Evolutionary conservation across 2,888 invertebrate genomes (phyloP), one percentile per base, ranked within the genome.

Genomic region (Nomada ferruginata): DNA sequence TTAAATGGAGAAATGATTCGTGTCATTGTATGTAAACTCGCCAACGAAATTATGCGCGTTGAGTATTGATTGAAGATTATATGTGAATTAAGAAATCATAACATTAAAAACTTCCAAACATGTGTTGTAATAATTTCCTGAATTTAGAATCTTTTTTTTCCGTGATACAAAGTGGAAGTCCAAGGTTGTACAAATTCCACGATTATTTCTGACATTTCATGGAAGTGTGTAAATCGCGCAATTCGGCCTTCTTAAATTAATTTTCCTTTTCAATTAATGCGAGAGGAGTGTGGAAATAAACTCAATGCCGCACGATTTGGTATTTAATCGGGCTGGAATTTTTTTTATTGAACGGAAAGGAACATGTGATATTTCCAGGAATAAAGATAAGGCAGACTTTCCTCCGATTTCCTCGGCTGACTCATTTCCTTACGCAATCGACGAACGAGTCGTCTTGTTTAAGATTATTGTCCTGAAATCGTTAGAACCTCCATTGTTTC

Each of bases 401-500:
- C 59, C 52, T 63, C 13, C 60, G n/a, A n/a, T 20, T 42, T 53
- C 18, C 26, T n/a, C 18, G 47, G 20, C 20, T 57, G 68, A 76
- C 68, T 83, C 82, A 69, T 70, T 66, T 52, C 23, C 61, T 83
- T 83, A 81, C 59, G 60, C 47, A 83, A 83, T 55, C 50, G 7
- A 7, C 42, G n/a, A 69, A 82, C 68, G 42, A 79, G 66, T 20
- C 36, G 18, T 53, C 47, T 50, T 23, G n/a, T 53, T 64, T 26
- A 55, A 82, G 80, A 82, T 76, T 76, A 61, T 83, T 76, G 81
- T 74, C 73, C 82, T 74, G 55, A 65, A 66, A 81, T 83, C 47
- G 60, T 69, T 82, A 52, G 65, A 77, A 66, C 52, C 61, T 53
- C 61, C 69, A 59, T 85, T 55, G 53, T 84, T 79, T 59, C 59